Evolutionary conservation across 2,888 invertebrate genomes (phyloP), one percentile per base, ranked within the genome.

Genomic region (Acleris sparsana): DNA sequence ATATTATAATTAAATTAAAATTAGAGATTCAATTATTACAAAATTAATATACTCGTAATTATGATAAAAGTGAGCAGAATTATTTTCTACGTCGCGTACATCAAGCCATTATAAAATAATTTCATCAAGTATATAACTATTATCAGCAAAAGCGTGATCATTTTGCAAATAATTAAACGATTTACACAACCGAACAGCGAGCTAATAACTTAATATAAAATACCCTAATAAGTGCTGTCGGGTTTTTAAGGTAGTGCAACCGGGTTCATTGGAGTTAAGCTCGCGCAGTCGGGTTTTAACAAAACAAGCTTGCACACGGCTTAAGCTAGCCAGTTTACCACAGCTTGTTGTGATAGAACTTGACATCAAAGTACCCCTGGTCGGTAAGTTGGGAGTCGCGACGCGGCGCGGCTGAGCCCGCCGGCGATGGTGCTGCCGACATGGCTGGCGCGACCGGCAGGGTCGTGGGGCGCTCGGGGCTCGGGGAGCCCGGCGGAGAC

Each of bases 281-380:
- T 49, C 20, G 49, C 18, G 49, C 49, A 18, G 18, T 49, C 49
- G 18, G 49, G 49, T 18, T 49, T 33, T 39, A 4, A 13, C 1
- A 1, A 9, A 17, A 17, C 17, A 46, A 46, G 46, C 46, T 17
- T 7, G n/a, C 51, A 4, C 17, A 11, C 5, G 33, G 53, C n/a
- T 33, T 17, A 17, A 16, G 22, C 20, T 13, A 25, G 11, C 43
- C 13, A 29, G 7, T 56, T 80, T 95, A 96, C 96, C 96, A 96
- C 75, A 96, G 91, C 75, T 95, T 95, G 76, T 95, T 96, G 85
- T 96, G 96, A 84, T 95, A 95, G 86, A 96, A 96, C 81, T 96
- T 96, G 52, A 96, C 92, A 87, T 96, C 96, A 74, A 96, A 94
- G 83, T 94, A 96, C 52, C 95, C 95, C 76, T 94, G 94, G 57